Evolutionary conservation across 2,113 vertebrate genomes (phyloP).

Genomic region (Pluvialis apricaria): DNA sequence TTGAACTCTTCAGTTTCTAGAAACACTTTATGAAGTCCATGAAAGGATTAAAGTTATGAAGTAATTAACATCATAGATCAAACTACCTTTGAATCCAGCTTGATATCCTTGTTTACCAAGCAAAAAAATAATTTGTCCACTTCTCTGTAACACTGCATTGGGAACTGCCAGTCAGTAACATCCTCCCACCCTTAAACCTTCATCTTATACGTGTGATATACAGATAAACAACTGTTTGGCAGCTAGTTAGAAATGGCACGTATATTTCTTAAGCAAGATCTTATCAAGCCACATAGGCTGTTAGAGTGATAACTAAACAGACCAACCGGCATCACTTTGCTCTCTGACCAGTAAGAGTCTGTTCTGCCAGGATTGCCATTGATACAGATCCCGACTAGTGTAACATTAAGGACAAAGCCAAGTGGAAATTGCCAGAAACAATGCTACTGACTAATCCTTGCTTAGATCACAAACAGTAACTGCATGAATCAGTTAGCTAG

Average conservation of each 20-base stretch:
- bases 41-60: not conserved
- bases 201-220: not conserved
- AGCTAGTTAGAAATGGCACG: not conserved
- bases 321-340: not conserved
- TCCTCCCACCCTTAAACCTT: not conserved
- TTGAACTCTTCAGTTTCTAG: not conserved
- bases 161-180: not conserved
- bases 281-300: not conserved
- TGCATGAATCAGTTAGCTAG: not conserved
- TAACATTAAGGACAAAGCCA: not conserved
- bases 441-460: not conserved
- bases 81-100: not conserved
- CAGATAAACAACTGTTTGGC: not conserved
- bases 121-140: not conserved
- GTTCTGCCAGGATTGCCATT: not conserved
- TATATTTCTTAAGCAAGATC: not conserved
- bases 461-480: not conserved
- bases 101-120: not conserved
- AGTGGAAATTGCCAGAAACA: constrained; percentile 6
- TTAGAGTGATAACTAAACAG: not conserved
- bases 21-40: not conserved
- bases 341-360: not conserved
- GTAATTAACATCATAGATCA: not conserved
- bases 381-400: not conserved
- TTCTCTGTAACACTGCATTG: not conserved